Evolutionary conservation across 2,888 invertebrate species (phyloP), one percentile per base, ranked within the genome.

Genomic region (Orthosia cruda): DNA sequence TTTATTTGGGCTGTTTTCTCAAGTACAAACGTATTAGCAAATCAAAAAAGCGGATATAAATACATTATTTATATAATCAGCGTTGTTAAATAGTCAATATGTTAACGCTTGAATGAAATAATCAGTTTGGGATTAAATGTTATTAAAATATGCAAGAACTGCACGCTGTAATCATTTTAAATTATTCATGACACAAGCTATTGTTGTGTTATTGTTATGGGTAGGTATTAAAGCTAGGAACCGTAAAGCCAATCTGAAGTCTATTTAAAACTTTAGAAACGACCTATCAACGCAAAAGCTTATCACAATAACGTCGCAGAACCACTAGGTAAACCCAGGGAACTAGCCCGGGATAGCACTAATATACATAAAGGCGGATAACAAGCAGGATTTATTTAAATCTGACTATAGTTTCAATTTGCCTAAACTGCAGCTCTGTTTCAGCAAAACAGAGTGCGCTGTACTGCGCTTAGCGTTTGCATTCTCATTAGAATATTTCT

Each of bases 401-500:
- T 71, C 64, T 52, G 59, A 73, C 77, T 84, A 81, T 80, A 83
- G 85, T 87, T 86, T 83, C 84, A 91, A 88, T 87, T 88, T 83
- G 78, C 78, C 61, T 84, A 87, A 90, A 88, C 86, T 86, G 84
- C 87, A 85, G 74, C 74, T 75, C 75, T 80, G 87, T 85, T 84
- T 61, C 82, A 77, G 66, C 54, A 85, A 84, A 89, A 81, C 83
- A 80, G 81, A 81, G 85, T 82, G 84, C 87, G 86, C 90, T 91
- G 89, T 90, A 89, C 70, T 90, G 89, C 90, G 89, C 91, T 70
- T 87, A 86, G 74, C 83, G 92, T 92, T 92, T 92, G 90, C 91
- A 90, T 92, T 85, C 89, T 89, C 90, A 91, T 92, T 92, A 90
- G 87, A 91, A 91, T 92, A 91, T 88, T 89, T 87, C 88, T 89